These are phyloP conservation scores for Sesia bembeciformis DNA, from an alignment of 2,888 invertebrate genomes.

Conservation along the genomic window DNA sequence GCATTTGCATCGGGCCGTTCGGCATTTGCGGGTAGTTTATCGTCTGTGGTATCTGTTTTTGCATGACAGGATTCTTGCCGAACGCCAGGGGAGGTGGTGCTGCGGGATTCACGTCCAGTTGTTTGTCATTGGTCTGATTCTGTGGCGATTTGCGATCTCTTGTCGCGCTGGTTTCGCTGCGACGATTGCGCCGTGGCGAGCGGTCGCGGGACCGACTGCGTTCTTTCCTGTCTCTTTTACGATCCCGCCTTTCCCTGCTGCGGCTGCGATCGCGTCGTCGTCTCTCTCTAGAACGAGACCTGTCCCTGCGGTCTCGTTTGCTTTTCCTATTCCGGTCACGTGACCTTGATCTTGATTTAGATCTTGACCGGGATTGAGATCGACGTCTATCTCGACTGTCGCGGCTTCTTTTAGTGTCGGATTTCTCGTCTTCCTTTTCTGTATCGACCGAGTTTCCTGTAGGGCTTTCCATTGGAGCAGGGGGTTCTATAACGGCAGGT, in stretches of 20 bases:
- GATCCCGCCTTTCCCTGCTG: conserved; percentile 64
- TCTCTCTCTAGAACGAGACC: conserved; percentile 75
- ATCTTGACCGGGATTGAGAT: conserved; percentile 32
- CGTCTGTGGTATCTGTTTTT: conserved; percentile 8
- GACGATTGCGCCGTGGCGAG: conserved; percentile 48
- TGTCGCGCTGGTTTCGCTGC: conserved; percentile 42
- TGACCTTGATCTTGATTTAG: conserved; percentile 30
- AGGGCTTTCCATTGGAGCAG: conserved; percentile 44
- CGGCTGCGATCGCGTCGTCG: conserved; percentile 75
- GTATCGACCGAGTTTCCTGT: conserved; percentile 31
- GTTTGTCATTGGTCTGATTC: conserved; percentile 26
- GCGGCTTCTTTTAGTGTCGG: conserved; percentile 35
- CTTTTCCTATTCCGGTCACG: conserved; percentile 55
- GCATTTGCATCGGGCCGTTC: conserved; percentile 20
- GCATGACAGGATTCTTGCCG: conserved; percentile 2
- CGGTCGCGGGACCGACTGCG: conserved; percentile 74
- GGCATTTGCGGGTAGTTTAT: conserved; percentile 15
- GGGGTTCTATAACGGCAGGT: conserved; percentile 63
- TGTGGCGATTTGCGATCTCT: conserved; percentile 56
- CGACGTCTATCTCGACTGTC: conserved; percentile 48
- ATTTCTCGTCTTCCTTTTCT: conserved; percentile 37
- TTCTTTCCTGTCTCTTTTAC: conserved; percentile 66
- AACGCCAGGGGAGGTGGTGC: conserved; percentile 11
- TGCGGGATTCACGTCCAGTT: conserved; percentile 10
- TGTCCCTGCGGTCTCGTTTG: conserved; percentile 63